These are phyloP conservation scores for Macrophya annulata DNA, from an alignment of 2,888 invertebrate genomes.

Conservation along the genomic window DNA sequence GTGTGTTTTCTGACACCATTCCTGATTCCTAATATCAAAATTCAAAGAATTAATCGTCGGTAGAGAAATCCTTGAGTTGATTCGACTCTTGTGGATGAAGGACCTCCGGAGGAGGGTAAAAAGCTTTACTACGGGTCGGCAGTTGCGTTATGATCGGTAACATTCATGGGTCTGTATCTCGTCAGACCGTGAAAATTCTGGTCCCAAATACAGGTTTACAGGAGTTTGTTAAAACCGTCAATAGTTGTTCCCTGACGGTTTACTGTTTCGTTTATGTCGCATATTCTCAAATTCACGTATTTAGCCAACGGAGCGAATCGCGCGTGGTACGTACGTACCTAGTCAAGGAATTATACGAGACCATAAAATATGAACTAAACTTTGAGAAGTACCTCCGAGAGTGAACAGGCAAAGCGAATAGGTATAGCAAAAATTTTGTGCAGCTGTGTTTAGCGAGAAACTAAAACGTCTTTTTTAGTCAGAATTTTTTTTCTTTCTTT, in stretches of 20 bases:
- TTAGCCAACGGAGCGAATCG: conserved; percentile 62
- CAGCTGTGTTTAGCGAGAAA: background rate
- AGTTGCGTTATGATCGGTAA: conserved; percentile 54
- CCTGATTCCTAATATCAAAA: background rate
- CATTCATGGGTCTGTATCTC: conserved; percentile 10
- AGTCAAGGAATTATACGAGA: conserved; percentile 48
- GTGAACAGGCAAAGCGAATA: background rate
- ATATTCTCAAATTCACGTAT: conserved; percentile 59
- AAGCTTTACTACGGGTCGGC: background rate
- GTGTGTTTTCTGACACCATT: conserved; percentile 14
- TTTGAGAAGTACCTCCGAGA: conserved; percentile 8
- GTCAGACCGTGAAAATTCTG: conserved; percentile 19
- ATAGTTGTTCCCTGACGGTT: conserved; percentile 33
- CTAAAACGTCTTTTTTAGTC: background rate
- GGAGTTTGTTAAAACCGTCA: background rate
- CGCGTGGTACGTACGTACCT: conserved; percentile 47
- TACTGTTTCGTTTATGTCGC: conserved; percentile 40
- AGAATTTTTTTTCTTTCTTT: too few relatives aligned
- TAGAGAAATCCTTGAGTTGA: background rate
- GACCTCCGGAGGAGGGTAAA: background rate
- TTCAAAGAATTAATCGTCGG: conserved; percentile 5
- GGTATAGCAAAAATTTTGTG: background rate
- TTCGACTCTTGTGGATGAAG: background rate
- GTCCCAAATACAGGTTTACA: background rate
- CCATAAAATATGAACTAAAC: conserved; percentile 45